Evolutionary conservation across 2,888 invertebrate genomes (phyloP), one percentile per base, ranked within the genome.

Genomic region (Cryptops parisi): DNA sequence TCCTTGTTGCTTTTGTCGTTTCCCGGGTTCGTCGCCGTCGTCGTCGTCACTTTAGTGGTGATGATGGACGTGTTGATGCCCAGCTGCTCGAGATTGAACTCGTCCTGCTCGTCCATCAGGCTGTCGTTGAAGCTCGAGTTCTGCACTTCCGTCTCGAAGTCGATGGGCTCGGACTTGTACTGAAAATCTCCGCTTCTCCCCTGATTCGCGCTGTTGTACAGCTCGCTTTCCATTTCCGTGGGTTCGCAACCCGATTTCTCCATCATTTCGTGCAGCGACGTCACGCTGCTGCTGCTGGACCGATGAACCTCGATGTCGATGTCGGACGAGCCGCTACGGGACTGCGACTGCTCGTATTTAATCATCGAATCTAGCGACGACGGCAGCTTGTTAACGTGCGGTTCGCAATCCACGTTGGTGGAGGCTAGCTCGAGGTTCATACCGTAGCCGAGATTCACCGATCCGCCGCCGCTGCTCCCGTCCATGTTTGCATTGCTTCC

Each of bases 1-100:
- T 60, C 55, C 52, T 59, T 24, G 23, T 24, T 39, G 38, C 54
- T 50, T 47, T 59, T 53, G 1, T 9, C 17, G 22, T 21, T 19
- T 5, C 25, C n/a, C 0, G 24, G 25, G 21, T 26, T 2, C 17
- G 39, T n/a, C 15, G 23, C 74, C n/a, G 71, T 65, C 15, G 73
- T n/a, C 12, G 25, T 33, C 22, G 41, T 54, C 17, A 46, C 47
- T 4, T 56, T 56, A 26, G 55, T 57, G 9, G 66, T 59, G 15
- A 66, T 62, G 41, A 78, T 75, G 1, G 81, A 76, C 2, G 79
- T 78, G n/a, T 80, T 76, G 61, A 77, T 78, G 22, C 80, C 76
- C 44, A 79, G 75, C 2, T 45, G 38, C 45, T 59, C 60, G 46
- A 58, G 44, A 21, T 57, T 56, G 46, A 58, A 53, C 49, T 59